Conservation (phyloP, 2,113 vertebrate species). For the Piaya cayana region DNA sequence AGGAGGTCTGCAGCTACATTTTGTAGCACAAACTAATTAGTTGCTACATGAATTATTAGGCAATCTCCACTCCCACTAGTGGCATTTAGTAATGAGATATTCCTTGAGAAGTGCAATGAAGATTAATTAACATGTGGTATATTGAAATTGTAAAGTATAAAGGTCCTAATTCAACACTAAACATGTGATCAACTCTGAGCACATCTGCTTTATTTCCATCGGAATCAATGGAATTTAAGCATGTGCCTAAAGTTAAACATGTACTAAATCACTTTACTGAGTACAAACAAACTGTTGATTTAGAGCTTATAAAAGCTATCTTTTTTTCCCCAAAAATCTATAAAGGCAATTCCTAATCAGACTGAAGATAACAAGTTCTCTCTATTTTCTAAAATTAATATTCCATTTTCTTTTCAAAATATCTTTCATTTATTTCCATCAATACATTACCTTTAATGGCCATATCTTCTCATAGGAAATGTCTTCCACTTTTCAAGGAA, state of each 20-base stretch:
- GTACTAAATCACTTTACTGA: slow-evolving; percentile 61
- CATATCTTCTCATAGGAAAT: not conserved
- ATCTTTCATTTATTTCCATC: not conserved
- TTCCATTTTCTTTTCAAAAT: slow-evolving; percentile 6
- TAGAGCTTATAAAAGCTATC: slow-evolving; percentile 44
- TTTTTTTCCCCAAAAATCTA: not conserved
- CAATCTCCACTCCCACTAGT: not conserved
- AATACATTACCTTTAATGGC: not conserved
- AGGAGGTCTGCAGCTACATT: not conserved
- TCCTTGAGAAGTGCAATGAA: slow-evolving; percentile 1
- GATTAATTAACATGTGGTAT: slow-evolving; percentile 42
- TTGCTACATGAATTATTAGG: slow-evolving; percentile 3
- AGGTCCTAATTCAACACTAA: slow-evolving; percentile 19
- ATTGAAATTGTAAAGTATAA: slow-evolving; percentile 9
- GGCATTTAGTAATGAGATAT: slow-evolving; percentile 2
- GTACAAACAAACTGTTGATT: slow-evolving; percentile 55
- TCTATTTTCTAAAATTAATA: not conserved
- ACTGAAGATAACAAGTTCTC: not conserved
- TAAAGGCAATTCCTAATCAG: not conserved
- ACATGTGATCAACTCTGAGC: slow-evolving; percentile 36
- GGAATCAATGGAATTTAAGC: slow-evolving; percentile 60
- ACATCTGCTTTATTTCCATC: slow-evolving; percentile 63
- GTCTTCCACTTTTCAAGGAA: not conserved
- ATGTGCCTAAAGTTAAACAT: slow-evolving; percentile 61
- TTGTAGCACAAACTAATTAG: slow-evolving; percentile 5